Percentiles rank a stretch among this genome's conserved stretches.
These are phyloP conservation scores for Oeneis ivallda DNA, from an alignment of 2,888 invertebrate species.

Conservation along the genomic window DNA sequence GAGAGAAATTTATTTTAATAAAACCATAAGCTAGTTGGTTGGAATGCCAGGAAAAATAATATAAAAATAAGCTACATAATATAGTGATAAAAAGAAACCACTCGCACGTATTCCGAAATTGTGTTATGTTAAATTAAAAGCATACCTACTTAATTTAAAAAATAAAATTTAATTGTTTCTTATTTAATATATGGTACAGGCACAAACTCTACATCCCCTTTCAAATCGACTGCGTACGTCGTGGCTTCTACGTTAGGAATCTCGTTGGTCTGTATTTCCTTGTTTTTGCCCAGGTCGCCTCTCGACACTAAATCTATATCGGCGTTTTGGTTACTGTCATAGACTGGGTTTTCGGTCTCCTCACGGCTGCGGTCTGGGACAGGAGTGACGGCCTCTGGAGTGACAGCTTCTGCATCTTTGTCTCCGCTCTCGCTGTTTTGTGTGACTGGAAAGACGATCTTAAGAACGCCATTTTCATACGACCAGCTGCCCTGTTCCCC, in stretches of 20 bases:
- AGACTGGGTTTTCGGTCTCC: conserved; percentile 49
- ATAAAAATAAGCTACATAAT: too few species aligned
- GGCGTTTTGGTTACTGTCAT: conserved; percentile 43
- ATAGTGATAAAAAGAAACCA: too few species aligned
- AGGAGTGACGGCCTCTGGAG: conserved; percentile 32
- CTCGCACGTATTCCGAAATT: too few species aligned
- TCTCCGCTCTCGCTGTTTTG: background rate
- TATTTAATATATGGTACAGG: conserved; percentile 53
- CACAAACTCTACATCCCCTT: conserved; percentile 66
- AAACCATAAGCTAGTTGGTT: too few species aligned
- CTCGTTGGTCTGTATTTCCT: conserved; percentile 52
- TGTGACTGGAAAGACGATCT: conserved; percentile 21
- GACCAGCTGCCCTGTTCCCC: conserved; percentile 27
- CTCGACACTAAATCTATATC: conserved; percentile 53
- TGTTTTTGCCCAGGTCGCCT: conserved; percentile 41
- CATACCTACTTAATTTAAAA: background rate
- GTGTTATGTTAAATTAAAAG: too few species aligned
- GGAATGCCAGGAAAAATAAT: too few species aligned
- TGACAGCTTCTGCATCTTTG: conserved; percentile 10
- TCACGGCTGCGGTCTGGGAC: conserved; percentile 52
- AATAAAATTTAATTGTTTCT: conserved; percentile 3
- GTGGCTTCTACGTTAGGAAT: conserved; percentile 61
- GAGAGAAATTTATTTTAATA: too few species aligned
- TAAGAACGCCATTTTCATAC: conserved; percentile 22
- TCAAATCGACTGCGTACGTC: conserved; percentile 66